These are phyloP conservation scores for Molanna angustata DNA, from an alignment of 2,888 invertebrate species.

Conservation along the genomic window DNA sequence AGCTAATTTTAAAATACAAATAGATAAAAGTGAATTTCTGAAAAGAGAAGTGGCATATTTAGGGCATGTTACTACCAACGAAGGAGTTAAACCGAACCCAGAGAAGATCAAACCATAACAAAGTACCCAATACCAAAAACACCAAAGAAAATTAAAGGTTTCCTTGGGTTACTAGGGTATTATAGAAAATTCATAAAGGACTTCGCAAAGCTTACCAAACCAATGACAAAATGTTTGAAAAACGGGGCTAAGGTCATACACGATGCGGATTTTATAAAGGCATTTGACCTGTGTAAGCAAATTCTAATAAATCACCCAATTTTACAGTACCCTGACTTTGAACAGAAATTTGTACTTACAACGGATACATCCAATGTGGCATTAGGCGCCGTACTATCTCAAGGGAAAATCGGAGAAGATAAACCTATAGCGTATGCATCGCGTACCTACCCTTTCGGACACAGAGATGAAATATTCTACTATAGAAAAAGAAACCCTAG, in stretches of 20 bases:
- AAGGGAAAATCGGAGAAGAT: constrained; percentile 13
- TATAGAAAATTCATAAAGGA: constrained; percentile 17
- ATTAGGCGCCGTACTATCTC: constrained; percentile 31
- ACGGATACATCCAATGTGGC: constrained; percentile 33
- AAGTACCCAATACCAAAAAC: constrained; percentile 37
- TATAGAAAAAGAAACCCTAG: neutral
- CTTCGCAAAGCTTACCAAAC: constrained; percentile 36
- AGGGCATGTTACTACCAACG: constrained; percentile 39
- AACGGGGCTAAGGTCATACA: constrained; percentile 33
- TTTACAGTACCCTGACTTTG: constrained; percentile 34
- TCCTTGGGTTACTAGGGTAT: too few species aligned
- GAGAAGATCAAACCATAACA: constrained; percentile 34
- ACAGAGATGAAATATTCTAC: neutral
- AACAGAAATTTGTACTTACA: constrained; percentile 35
- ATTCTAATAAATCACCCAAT: constrained; percentile 33
- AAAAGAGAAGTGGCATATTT: constrained; percentile 39
- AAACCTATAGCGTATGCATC: neutral
- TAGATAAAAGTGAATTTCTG: constrained; percentile 40
- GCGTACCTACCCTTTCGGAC: too few species aligned
- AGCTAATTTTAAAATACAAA: constrained; percentile 36
- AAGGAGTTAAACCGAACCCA: constrained; percentile 40
- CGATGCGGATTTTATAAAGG: constrained; percentile 10
- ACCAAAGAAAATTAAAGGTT: too few species aligned
- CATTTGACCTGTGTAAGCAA: constrained; percentile 31
- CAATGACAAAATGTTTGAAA: constrained; percentile 35